Conservation (phyloP, 2,888 invertebrate genomes). For the Nomada flava region DNA sequence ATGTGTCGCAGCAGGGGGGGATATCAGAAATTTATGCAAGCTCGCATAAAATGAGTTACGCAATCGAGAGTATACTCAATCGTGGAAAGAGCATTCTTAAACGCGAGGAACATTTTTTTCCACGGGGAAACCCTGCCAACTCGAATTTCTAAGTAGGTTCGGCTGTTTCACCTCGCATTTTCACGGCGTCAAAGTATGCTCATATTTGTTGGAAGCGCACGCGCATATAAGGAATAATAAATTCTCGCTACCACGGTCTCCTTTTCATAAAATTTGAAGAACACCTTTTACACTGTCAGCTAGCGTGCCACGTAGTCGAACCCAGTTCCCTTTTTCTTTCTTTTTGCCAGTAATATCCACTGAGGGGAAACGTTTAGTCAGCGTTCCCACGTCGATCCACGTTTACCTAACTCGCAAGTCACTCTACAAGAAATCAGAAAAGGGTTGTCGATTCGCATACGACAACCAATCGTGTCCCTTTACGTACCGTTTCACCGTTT, state of each 20-base stretch:
- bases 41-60: not conserved
- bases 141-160: slow-evolving; percentile 11
- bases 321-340: slow-evolving; percentile 9
- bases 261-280: slow-evolving; percentile 62
- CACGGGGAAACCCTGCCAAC: not conserved
- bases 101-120: slow-evolving; percentile 10
- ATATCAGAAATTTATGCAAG: not conserved
- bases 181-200: slow-evolving; percentile 38
- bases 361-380: slow-evolving; percentile 57
- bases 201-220: slow-evolving; percentile 14
- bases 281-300: slow-evolving; percentile 44
- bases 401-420: slow-evolving; percentile 34
- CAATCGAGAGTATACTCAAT: not conserved
- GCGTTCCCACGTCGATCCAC: slow-evolving; percentile 40
- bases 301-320: slow-evolving; percentile 29
- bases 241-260: slow-evolving; percentile 31
- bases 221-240: slow-evolving; percentile 53
- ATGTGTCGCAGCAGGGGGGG: not conserved
- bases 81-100: slow-evolving; percentile 32
- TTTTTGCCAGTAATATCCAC: slow-evolving; percentile 53
- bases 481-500: slow-evolving; percentile 61
- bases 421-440: slow-evolving; percentile 47
- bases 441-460: slow-evolving; percentile 49
- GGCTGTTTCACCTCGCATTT: slow-evolving; percentile 34
- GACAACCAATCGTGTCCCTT: slow-evolving; percentile 38